Base-by-base conservation (phyloP, 2,888 invertebrate species). In the Parelbella ahira region DNA sequence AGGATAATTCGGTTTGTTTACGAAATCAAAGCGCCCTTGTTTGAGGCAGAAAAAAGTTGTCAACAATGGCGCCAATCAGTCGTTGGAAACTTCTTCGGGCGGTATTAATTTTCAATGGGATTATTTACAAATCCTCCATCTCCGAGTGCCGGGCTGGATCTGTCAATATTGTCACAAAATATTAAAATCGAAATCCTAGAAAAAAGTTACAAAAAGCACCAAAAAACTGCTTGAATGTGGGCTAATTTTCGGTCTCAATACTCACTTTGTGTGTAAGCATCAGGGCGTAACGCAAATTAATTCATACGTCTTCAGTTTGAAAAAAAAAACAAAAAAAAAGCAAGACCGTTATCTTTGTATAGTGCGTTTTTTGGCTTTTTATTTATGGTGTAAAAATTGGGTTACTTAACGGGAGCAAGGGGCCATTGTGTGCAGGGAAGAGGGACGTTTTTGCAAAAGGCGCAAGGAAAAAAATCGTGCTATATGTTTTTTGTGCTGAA, bases 311-410 rank as follows among this genome's bases (percentile, higher is more conserved):
- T 52, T 62, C 56, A 9, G 48, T 59, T n/a, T n/a, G n/a, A n/a
- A n/a, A n/a, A n/a, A n/a, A n/a, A 3, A 15, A 2, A 15, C 15
- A 48, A 64, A 75, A 76, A 73, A 68, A 69, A 63, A 46, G 4
- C 60, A 75, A 73, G 79, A 73, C 84, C 84, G 83, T 83, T 83
- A 79, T 54, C 75, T 77, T 75, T 79, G n/a, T 68, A 66, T 15
- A 15, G 2, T 49, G 28, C 13, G n/a, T 51, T 63, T 76, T 78
- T 82, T 75, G 68, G 56, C 53, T 60, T 72, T 65, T 81, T 86
- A 87, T 82, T 80, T 83, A 84, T 79, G 83, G 86, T 78, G 83
- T 68, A 80, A 83, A 83, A 86, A 87, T 87, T 87, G 82, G 87
- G 86, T 86, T 84, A 86, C 87, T 87, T 86, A 86, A 75, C 83